Base-by-base conservation (phyloP, 1,140 invertebrate species). In the Drosophila suzukii region DNA sequence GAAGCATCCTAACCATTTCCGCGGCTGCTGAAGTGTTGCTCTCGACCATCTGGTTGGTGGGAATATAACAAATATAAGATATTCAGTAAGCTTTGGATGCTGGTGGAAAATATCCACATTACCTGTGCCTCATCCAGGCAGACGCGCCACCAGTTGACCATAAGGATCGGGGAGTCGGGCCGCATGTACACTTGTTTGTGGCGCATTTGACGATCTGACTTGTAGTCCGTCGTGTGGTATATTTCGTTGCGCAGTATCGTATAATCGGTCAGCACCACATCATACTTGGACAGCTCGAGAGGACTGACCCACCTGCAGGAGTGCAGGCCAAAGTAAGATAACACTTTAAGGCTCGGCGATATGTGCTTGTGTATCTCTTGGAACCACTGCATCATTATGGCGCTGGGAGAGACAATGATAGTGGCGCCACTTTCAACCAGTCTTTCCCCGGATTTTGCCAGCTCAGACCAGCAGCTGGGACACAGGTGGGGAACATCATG, bases 41-140 rank as follows among this genome's bases (percentile, higher is more conserved):
- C 91, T 97, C 96, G 1, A 97, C 96, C 94, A 96, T 96, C 93
- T 71, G 6, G 2, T 3, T 10, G 6, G 30, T 0, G 2, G n/a
- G 20, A 20, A 20, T 20, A 20, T 20, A 20, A 20, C 2, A 20
- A 49, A 12, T 41, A 13, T 5, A 17, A 34, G 11, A 15, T 34
- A 17, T 17, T 51, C n/a, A 15, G 30, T 34, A 0, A 17, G 4
- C 8, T 8, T 10, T 50, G n/a, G 11, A n/a, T 7, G 7, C 17
- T 20, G 3, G 1, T 3, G 12, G 4, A 38, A 11, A 17, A 0
- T 8, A 1, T 11, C 10, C 6, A 6, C 12, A 30, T 32, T n/a
- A 70, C 66, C 66, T 97, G 96, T 41, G 96, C 96, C 93, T 97
- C 96, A 93, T 97, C 96, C 12, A 97, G 92, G 89, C 96, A 96